Evolutionary conservation across 53 echinoderm and acorn worm genomes (phyloP).

Genomic region (Holothuria scabra): DNA sequence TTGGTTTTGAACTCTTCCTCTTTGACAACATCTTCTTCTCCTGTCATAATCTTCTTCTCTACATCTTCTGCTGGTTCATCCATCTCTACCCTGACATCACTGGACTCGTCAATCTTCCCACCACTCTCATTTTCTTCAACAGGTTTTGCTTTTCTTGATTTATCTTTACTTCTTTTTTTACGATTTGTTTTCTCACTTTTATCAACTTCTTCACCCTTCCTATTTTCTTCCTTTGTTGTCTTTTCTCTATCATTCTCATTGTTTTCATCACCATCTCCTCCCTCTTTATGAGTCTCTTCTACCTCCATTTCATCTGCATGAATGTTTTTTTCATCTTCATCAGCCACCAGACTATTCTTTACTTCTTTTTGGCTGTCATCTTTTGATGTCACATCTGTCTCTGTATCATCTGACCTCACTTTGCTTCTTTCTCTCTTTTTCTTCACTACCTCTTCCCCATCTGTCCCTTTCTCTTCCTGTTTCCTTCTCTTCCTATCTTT

Average conservation of each 20-base stretch:
- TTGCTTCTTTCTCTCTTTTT: slow-evolving; percentile 12
- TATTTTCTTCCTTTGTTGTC: slow-evolving; percentile 29
- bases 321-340: not conserved
- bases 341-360: not conserved
- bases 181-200: not conserved
- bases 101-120: slow-evolving; percentile 25
- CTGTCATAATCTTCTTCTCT: slow-evolving; percentile 27
- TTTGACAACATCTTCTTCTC: not conserved
- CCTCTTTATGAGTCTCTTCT: slow-evolving; percentile 6
- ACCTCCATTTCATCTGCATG: not conserved
- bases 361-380: slow-evolving; percentile 29
- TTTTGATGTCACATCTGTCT: slow-evolving; percentile 4
- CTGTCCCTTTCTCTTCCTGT: not conserved
- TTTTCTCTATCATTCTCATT: not conserved
- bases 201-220: not conserved
- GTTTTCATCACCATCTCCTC: not conserved
- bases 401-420: slow-evolving; percentile 20
- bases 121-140: slow-evolving; percentile 7
- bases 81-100: not conserved
- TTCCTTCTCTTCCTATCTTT: slow-evolving; percentile 19
- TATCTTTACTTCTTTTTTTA: not conserved
- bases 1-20: slow-evolving; percentile 32
- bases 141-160: not conserved
- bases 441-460: slow-evolving; percentile 10
- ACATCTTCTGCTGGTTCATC: not conserved